Percentiles rank a stretch among this genome's conserved stretches.
phyloP scores from a whole-genome alignment of 2,888 invertebrate genomes.

The Corbicula japonica region DNA sequence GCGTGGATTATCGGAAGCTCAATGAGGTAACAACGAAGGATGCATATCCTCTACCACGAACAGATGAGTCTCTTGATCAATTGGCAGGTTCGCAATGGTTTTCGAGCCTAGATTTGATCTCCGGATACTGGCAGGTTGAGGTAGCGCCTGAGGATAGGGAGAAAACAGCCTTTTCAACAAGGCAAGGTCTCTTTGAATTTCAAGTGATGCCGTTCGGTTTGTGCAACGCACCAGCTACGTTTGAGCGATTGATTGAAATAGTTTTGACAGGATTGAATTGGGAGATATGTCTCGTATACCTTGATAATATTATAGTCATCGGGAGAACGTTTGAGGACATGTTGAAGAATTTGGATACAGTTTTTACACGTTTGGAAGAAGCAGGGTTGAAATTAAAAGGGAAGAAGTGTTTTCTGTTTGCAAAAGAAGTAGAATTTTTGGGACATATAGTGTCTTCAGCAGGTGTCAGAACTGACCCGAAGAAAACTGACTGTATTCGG shows the following conservation, averaged over 20 bases:
- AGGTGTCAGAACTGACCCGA: conserved; percentile 15
- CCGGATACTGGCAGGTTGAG: conserved; percentile 72
- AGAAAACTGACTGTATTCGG: not conserved
- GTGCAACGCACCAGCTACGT: no score
- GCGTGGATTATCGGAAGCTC: conserved; percentile 36
- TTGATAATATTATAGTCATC: conserved; percentile 62
- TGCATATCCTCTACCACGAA: conserved; percentile 43
- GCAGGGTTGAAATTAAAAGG: no score
- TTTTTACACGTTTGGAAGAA: no score
- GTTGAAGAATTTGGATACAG: no score
- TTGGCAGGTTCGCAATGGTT: conserved; percentile 64
- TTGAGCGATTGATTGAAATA: no score
- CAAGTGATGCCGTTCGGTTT: conserved; percentile 66
- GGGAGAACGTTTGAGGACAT: conserved; percentile 42
- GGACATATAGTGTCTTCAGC: conserved; percentile 7
- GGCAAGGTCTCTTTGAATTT: conserved; percentile 65
- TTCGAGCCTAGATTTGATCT: conserved; percentile 62
- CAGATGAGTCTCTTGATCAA: conserved; percentile 57
- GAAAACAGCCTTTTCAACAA: conserved; percentile 71
- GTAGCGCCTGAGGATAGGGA: conserved; percentile 47
- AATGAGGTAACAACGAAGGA: conserved; percentile 39
- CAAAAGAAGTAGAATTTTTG: conserved; percentile 17
- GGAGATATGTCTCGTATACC: conserved; percentile 55
- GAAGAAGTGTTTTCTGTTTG: no score
- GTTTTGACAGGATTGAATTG: conserved; percentile 50